These are phyloP conservation scores for Orientallactaga bullata DNA, from an alignment of 2,113 vertebrate genomes.

Conservation along the genomic window DNA sequence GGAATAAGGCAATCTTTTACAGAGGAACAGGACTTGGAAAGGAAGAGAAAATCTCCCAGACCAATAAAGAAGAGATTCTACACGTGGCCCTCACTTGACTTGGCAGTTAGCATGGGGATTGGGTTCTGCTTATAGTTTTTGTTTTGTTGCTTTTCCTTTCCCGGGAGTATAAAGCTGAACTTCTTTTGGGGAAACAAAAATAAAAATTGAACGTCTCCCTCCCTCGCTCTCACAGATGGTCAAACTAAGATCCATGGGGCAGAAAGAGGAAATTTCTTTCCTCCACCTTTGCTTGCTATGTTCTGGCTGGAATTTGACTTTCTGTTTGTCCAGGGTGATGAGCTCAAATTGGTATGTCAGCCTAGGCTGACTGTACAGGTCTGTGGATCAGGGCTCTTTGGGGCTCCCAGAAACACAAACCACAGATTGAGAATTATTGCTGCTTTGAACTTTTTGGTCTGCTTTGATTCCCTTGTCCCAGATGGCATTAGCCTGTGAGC, in stretches of 20 bases:
- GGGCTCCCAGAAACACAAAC: slow-evolving; percentile 46
- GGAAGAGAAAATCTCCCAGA: slow-evolving; percentile 19
- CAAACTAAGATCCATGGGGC: slow-evolving; percentile 32
- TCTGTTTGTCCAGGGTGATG: slow-evolving; percentile 62
- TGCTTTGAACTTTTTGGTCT: slow-evolving; percentile 65
- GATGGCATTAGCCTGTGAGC: slow-evolving; percentile 57
- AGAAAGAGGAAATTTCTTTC: slow-evolving; percentile 28
- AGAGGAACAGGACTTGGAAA: slow-evolving; percentile 36
- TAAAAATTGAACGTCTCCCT: background rate
- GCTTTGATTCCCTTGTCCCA: slow-evolving; percentile 60
- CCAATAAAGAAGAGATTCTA: slow-evolving; percentile 23
- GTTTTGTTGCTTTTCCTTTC: background rate
- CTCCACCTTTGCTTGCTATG: background rate
- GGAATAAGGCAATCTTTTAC: slow-evolving; percentile 53
- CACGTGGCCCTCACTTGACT: background rate
- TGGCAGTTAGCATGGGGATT: background rate
- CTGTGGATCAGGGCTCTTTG: slow-evolving; percentile 53
- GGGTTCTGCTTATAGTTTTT: background rate
- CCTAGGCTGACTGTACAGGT: background rate
- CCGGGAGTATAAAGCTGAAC: background rate
- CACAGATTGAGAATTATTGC: slow-evolving; percentile 58
- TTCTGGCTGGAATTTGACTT: slow-evolving; percentile 1
- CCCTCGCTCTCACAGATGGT: background rate
- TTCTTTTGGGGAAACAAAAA: background rate
- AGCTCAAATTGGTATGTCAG: slow-evolving; percentile 64